A percentile compares a stretch with the other conserved stretches of the same genome.
Evolutionary conservation across 1,140 invertebrate species (phyloP).

Genomic region (Rhizoglyphus robini): DNA sequence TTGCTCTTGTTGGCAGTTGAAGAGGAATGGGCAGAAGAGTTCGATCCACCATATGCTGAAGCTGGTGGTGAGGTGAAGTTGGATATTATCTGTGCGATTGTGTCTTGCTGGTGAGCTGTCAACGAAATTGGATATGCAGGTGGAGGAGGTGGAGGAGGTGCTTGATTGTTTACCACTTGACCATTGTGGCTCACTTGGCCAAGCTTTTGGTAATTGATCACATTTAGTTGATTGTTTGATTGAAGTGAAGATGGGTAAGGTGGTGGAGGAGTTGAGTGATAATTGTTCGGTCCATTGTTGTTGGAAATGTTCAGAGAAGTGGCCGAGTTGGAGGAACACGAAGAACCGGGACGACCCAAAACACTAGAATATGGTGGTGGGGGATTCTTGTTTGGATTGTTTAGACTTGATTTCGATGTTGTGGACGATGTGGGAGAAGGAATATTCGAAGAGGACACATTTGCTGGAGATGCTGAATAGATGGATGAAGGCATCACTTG

Average conservation of each 20-base stretch:
- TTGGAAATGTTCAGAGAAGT: background rate
- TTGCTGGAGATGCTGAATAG: too few relatives aligned
- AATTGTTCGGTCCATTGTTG: background rate
- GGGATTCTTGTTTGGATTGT: background rate
- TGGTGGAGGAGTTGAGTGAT: background rate
- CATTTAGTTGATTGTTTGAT: background rate
- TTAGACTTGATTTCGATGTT: too few relatives aligned
- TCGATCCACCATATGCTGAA: background rate
- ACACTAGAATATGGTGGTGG: background rate
- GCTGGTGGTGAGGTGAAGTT: background rate
- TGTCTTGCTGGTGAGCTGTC: background rate
- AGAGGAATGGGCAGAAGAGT: background rate
- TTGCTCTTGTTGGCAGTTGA: background rate
- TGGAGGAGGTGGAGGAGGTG: constrained; percentile 28
- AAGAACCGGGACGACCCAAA: background rate
- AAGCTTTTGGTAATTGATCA: background rate
- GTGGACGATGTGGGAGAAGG: background rate
- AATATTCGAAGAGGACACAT: background rate
- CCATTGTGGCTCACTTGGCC: background rate
- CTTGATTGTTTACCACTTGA: constrained; percentile 10
- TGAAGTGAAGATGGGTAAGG: background rate
- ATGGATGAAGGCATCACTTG: too few relatives aligned
- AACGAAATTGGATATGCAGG: constrained; percentile 24
- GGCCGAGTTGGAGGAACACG: background rate
- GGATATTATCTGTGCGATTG: background rate